Base-by-base conservation (phyloP, 1,140 invertebrate genomes). In the Thereuonema tuberculata region DNA sequence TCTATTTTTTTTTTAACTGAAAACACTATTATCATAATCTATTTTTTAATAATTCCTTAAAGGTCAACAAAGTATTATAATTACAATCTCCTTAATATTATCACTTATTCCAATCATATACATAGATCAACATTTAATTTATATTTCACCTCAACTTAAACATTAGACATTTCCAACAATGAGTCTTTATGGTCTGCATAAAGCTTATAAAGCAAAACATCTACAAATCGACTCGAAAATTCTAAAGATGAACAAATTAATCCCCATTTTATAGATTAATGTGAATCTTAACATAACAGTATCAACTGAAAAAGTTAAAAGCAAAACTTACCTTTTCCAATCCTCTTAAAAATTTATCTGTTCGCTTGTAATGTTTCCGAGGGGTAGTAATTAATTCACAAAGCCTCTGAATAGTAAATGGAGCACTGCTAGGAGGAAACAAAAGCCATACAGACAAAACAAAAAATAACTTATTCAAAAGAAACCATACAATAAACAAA, bases 311-410 rank as follows among this genome's bases (percentile, higher is more conserved):
- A 56, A 5, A n/a, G 27, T 17, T 37, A 15, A 12, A 12, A 43
- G 9, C 15, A n/a, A 54, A 52, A 60, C 26, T 1, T 47, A 61
- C 61, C 60, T 94, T 94, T 68, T 94, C 91, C 29, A 95, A 80
- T 0, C 92, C 94, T 56, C 93, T 76, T 83, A 98, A 87, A 70
- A 90, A 98, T 74, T 98, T 98, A 70, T 98, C 94, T 52, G 91
- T 87, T 60, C 91, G 79, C 67, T 87, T 93, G 71, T 98, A 98
- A 69, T 98, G 89, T 70, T 89, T 91, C n/a, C 84, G 80, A 2
- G 94, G 93, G 62, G 84, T 81, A 1, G 86, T 89, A 0, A 98
- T 75, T 2, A 98, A 75, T 74, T 98, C 95, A 74, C 92, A 95
- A 48, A 98, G 82, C 61, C 94, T 80, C 73, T 98, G 94, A 55